phyloP scores from a whole-genome alignment of 2,797 vertebrate genomes.

The Hipposideros larvatus region DNA sequence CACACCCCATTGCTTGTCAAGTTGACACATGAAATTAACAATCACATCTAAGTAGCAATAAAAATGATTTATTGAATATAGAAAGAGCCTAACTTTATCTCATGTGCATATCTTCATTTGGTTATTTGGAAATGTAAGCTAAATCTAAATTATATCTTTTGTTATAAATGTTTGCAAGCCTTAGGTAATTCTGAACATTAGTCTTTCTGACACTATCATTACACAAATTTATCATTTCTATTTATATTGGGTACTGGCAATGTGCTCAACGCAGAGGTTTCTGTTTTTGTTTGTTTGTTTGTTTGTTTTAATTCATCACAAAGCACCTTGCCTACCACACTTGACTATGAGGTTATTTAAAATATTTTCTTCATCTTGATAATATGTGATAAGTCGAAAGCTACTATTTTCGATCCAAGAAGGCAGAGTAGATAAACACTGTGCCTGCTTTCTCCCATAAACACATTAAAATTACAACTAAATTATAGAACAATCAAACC shows the following conservation, averaged over 20 bases:
- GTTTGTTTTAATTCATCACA: neutral
- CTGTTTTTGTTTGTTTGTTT: neutral
- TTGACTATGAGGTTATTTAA: neutral
- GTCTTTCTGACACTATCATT: neutral
- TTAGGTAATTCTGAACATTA: neutral
- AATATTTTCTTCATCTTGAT: neutral
- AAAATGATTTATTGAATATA: conserved; percentile 21
- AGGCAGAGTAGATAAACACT: too few species aligned
- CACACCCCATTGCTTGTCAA: neutral
- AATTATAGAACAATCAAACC: too few species aligned
- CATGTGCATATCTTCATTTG: neutral
- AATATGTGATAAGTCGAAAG: neutral
- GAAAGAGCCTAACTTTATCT: neutral
- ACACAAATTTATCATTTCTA: neutral
- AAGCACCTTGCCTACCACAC: neutral
- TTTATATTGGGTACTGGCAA: neutral
- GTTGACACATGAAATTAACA: neutral
- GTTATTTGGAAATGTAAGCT: conserved; percentile 5
- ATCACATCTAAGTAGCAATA: neutral
- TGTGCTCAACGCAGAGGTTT: neutral
- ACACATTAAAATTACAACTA: too few species aligned
- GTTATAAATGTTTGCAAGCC: neutral
- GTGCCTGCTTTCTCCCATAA: too few species aligned
- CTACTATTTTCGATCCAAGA: neutral
- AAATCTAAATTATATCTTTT: neutral